Conservation (phyloP, 2,888 invertebrate genomes). For the Agrotis puta region DNA sequence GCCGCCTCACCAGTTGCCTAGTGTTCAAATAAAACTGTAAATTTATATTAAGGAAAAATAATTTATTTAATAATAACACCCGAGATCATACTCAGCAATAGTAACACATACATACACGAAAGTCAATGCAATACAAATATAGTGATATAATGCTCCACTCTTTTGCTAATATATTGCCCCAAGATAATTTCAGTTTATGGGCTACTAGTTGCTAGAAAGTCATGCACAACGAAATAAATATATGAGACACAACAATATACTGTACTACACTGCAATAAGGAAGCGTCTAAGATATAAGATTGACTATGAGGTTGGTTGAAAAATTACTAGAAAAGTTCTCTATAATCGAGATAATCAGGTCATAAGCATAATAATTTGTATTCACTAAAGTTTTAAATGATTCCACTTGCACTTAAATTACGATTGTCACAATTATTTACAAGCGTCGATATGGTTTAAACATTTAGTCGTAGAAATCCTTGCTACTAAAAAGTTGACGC, state of each 20-base stretch:
- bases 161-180: constrained; percentile 56
- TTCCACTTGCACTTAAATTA: constrained; percentile 56
- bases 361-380: constrained; percentile 46
- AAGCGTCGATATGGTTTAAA: constrained; percentile 19
- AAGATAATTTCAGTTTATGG: constrained; percentile 47
- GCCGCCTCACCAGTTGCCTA: background rate
- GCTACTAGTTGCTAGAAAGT: constrained; percentile 72
- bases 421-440: constrained; percentile 59
- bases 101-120: constrained; percentile 71
- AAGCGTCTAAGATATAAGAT: constrained; percentile 29
- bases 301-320: constrained; percentile 38
- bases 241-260: constrained; percentile 74
- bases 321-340: constrained; percentile 39
- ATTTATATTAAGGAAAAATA: constrained; percentile 77
- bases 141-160: constrained; percentile 34
- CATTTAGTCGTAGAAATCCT: constrained; percentile 23
- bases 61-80: constrained; percentile 82
- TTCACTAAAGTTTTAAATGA: constrained; percentile 34
- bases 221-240: constrained; percentile 80
- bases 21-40: constrained; percentile 55
- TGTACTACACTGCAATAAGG: constrained; percentile 30
- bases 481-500: constrained; percentile 23
- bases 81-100: constrained; percentile 85
- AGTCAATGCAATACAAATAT: constrained; percentile 59
- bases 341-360: constrained; percentile 38